Evolutionary conservation across 2,797 vertebrate genomes (phyloP).

Genomic region (Melanotaenia boesemani): DNA sequence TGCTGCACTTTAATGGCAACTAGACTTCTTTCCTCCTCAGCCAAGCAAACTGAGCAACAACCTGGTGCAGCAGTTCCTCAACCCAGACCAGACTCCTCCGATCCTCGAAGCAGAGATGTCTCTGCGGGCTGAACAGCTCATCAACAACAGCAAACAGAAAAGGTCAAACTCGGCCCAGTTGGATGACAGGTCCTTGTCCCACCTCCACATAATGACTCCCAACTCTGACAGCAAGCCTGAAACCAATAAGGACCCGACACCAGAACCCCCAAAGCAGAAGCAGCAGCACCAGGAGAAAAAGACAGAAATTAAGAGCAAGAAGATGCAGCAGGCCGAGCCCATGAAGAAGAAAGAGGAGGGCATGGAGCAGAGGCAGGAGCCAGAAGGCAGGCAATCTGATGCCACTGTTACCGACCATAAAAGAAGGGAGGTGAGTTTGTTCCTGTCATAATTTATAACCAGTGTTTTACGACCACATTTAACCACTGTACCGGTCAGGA

Average conservation of each 20-base stretch:
- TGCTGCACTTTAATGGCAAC: too few relatives aligned
- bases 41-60: slow-evolving; percentile 80
- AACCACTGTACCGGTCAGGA: too few relatives aligned
- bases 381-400: slow-evolving; percentile 64
- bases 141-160: slow-evolving; percentile 47
- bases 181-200: slow-evolving; percentile 44
- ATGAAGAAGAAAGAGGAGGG: slow-evolving; percentile 11
- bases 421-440: slow-evolving; percentile 53
- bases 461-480: too few relatives aligned
- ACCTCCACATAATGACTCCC: slow-evolving; percentile 32
- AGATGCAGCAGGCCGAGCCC: neutral
- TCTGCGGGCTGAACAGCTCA: slow-evolving; percentile 61
- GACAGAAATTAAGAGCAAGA: slow-evolving; percentile 30
- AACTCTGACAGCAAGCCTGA: slow-evolving; percentile 14
- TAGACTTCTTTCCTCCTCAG: slow-evolving; percentile 46
- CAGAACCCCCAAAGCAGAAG: slow-evolving; percentile 9
- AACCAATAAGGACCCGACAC: slow-evolving; percentile 32
- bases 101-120: slow-evolving; percentile 78
- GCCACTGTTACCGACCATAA: slow-evolving; percentile 12
- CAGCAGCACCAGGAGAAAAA: slow-evolving; percentile 15
- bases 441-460: neutral
- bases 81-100: slow-evolving; percentile 77
- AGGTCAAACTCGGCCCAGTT: slow-evolving; percentile 46
- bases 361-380: slow-evolving; percentile 46
- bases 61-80: slow-evolving; percentile 85